These are phyloP conservation scores for Corapipo altera DNA, from an alignment of 2,113 vertebrate species.

Conservation along the genomic window DNA sequence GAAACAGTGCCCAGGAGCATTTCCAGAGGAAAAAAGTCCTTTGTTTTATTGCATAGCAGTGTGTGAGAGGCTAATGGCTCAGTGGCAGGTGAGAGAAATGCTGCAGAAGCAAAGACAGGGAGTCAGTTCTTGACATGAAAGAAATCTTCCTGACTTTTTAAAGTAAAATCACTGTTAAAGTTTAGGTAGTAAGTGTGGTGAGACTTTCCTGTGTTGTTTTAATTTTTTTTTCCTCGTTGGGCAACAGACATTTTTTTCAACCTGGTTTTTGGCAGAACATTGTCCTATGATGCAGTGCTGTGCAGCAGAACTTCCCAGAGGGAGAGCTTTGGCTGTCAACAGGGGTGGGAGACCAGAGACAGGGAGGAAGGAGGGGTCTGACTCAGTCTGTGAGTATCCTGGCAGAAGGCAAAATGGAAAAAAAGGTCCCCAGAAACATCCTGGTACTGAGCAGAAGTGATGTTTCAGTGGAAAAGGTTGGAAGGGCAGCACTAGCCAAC, in stretches of 20 bases:
- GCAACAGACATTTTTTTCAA: neutral
- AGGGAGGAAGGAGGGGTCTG: neutral
- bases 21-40: neutral
- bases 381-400: fast-evolving
- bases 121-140: neutral
- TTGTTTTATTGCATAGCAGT: neutral
- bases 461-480: neutral
- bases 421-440: neutral
- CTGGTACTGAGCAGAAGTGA: neutral
- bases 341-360: too few relatives aligned
- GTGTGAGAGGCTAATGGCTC: neutral
- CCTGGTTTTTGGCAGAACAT: neutral
- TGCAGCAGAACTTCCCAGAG: too few relatives aligned
- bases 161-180: neutral
- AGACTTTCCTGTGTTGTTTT: neutral
- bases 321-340: neutral
- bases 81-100: neutral
- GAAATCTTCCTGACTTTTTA: neutral
- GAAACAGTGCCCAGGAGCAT: neutral
- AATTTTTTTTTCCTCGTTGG: fast-evolving
- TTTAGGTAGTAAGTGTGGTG: fast-evolving
- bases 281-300: fast-evolving
- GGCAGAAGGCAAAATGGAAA: neutral
- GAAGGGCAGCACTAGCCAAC: neutral
- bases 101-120: neutral